A percentile compares a stretch with the other conserved stretches of the same genome.
phyloP scores from a whole-genome alignment of 2,888 invertebrate genomes.

The Habroteleia sp. region DNA sequence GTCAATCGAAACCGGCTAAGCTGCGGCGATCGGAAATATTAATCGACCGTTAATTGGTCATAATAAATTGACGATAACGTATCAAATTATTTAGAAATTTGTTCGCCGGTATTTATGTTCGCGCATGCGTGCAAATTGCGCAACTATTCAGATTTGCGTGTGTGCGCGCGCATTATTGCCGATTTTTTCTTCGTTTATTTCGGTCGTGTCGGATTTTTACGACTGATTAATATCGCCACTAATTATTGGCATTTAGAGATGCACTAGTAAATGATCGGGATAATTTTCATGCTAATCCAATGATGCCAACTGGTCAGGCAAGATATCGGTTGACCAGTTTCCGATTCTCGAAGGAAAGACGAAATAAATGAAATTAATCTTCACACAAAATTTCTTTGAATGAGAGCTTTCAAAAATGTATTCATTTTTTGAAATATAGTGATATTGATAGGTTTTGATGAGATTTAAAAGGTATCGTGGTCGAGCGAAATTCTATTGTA shows the following conservation, averaged over 20 bases:
- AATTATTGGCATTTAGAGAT: constrained; percentile 56
- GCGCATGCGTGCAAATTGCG: constrained; percentile 26
- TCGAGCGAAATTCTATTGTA: too few relatives aligned
- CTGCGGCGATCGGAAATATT: constrained; percentile 41
- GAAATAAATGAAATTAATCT: constrained; percentile 3
- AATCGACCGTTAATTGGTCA: constrained; percentile 42
- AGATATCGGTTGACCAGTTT: constrained; percentile 53
- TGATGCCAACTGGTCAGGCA: constrained; percentile 48
- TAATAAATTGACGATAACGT: constrained; percentile 52
- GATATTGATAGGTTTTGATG: too few relatives aligned
- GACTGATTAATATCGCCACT: constrained; percentile 43
- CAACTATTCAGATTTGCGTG: constrained; percentile 18
- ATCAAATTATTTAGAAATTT: constrained; percentile 59
- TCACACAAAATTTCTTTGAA: constrained; percentile 1
- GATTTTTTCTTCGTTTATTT: constrained; percentile 7
- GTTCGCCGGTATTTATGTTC: constrained; percentile 34
- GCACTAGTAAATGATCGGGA: constrained; percentile 50
- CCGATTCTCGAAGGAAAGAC: constrained; percentile 8
- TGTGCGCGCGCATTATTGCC: constrained; percentile 1
- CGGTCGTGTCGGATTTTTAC: constrained; percentile 11
- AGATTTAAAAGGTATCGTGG: too few relatives aligned
- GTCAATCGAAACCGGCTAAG: constrained; percentile 11
- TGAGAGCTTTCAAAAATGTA: constrained; percentile 8
- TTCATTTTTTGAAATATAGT: too few relatives aligned
- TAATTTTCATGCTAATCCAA: constrained; percentile 56